Evolutionary conservation across 2,888 invertebrate species (phyloP), one percentile per base, ranked within the genome.

Genomic region (Lacanobia oleracea): DNA sequence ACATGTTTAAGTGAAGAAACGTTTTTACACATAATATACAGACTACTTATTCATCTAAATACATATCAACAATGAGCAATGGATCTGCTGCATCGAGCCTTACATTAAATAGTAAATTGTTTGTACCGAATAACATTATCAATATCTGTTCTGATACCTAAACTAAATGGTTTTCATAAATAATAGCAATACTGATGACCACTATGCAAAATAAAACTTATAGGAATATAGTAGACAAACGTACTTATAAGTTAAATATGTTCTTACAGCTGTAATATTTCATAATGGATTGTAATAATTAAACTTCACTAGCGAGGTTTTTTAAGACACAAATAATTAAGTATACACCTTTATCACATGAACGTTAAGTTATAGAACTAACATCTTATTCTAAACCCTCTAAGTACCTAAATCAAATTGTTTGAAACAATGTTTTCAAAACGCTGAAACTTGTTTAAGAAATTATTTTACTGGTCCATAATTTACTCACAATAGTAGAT

Each of bases 131-230:
- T 86, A 86, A 84, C 79, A 87, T 84, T 83, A 88, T 67, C 57
- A 84, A 84, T 85, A 83, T 84, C 72, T 77, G 73, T 84, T 82
- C 72, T 80, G 73, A 83, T 77, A 81, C 82, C 82, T 88, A 86
- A 75, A 77, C 82, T 88, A 83, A 72, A 77, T 86, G 75, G 69
- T 81, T 81, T 84, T 83, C 87, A 86, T 89, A 90, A 90, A 88
- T 88, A 88, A 69, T 87, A 89, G 88, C 87, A 91, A 91, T 91
- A 91, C 91, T 91, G 91, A 88, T 90, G 83, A 85, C 83, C 86
- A 85, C 78, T 82, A 87, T 82, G 79, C 75, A 82, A 81, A 82
- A 79, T 86, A 82, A 75, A 79, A 82, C 73, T 65, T 87, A 77
- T 77, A 79, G 66, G 73, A 82, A 77, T 76, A 81, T 75, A 75